Evolutionary conservation across 2,888 invertebrate genomes (phyloP).

Genomic region (Drosophila kanekoi): DNA sequence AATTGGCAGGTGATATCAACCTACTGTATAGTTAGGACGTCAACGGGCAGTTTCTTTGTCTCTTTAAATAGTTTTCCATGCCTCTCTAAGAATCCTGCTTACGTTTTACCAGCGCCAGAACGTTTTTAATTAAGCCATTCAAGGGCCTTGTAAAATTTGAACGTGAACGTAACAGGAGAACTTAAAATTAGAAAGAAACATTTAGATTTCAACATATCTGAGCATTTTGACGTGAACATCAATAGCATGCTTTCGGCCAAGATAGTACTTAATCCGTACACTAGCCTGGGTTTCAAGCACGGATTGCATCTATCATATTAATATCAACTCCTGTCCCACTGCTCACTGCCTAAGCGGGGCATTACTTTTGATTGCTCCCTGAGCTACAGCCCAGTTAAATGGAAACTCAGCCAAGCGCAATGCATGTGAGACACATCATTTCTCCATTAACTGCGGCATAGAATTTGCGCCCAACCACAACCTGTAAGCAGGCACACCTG

Average conservation of each 20-base stretch:
- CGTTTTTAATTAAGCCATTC: too few relatives aligned
- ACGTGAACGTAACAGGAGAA: too few relatives aligned
- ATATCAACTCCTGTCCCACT: not conserved
- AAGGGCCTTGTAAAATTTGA: too few relatives aligned
- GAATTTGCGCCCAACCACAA: not conserved
- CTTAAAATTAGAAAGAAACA: too few relatives aligned
- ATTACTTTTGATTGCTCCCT: constrained; percentile 5
- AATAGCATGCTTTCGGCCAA: too few relatives aligned
- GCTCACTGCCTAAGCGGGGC: not conserved
- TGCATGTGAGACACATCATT: constrained; percentile 22
- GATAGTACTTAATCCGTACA: too few relatives aligned
- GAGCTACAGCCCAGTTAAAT: not conserved
- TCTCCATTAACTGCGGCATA: constrained; percentile 31
- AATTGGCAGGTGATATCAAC: not conserved
- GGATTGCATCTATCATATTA: too few relatives aligned
- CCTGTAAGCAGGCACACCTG: constrained; percentile 18
- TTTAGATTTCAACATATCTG: too few relatives aligned
- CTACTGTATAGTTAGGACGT: not conserved
- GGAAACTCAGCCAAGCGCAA: constrained; percentile 5
- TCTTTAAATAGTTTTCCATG: not conserved
- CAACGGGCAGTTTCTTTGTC: not conserved
- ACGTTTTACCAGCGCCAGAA: not conserved
- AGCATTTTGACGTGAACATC: too few relatives aligned
- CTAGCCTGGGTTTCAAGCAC: too few relatives aligned
- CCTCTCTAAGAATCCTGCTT: not conserved